Evolutionary conservation across 2,888 invertebrate genomes (phyloP).

Genomic region (Oxytorus armatus): DNA sequence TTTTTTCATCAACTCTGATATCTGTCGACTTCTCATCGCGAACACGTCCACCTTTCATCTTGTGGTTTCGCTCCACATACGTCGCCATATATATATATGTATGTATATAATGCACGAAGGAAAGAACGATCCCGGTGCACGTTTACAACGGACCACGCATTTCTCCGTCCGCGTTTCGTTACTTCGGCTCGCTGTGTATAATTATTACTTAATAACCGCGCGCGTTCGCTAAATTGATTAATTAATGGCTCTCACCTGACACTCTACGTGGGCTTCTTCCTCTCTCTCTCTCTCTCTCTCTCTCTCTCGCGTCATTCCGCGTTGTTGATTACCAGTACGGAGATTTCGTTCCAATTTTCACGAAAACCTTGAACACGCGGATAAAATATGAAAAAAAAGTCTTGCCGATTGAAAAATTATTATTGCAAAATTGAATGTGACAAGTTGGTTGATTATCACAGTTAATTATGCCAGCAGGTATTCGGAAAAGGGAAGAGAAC

Average conservation of each 20-base stretch:
- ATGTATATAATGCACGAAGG: conserved; percentile 32
- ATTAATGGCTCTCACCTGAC: conserved; percentile 74
- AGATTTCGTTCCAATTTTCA: conserved; percentile 6
- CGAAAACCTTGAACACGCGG: background rate
- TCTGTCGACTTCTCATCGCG: conserved; percentile 53
- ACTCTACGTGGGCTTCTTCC: conserved; percentile 67
- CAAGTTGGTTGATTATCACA: background rate
- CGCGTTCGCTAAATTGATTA: conserved; percentile 73
- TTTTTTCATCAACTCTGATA: conserved; percentile 45
- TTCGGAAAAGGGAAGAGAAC: too few species aligned
- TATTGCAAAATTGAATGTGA: background rate
- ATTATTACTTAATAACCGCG: conserved; percentile 74
- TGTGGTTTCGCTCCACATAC: conserved; percentile 66
- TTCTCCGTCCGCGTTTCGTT: conserved; percentile 65
- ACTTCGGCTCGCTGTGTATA: conserved; percentile 69
- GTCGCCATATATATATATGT: too few species aligned
- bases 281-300: conserved; percentile 50
- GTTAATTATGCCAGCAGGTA: too few species aligned
- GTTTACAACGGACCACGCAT: conserved; percentile 65
- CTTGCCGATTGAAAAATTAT: background rate
- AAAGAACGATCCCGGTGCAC: conserved; percentile 45
- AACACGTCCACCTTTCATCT: conserved; percentile 57
- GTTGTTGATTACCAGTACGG: background rate
- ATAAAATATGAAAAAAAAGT: background rate
- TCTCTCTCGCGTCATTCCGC: conserved; percentile 43